Conservation (phyloP, 2,113 vertebrate genomes). For the Antechinus flavipes region DNA sequence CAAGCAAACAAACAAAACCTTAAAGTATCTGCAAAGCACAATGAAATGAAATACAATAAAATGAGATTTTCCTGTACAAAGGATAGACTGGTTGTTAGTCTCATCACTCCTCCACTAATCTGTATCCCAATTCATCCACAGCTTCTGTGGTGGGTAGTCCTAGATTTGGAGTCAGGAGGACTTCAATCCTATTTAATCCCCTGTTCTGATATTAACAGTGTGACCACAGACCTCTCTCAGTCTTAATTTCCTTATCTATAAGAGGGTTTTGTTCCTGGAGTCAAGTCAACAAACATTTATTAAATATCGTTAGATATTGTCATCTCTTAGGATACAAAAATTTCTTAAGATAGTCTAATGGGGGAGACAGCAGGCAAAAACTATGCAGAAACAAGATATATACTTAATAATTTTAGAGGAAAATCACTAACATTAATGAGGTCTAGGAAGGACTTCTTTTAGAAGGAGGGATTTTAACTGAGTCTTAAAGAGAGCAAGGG, state of each 20-base stretch:
- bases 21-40: neutral
- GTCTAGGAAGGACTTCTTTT: neutral
- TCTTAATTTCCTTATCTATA: neutral
- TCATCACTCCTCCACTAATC: neutral
- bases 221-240: neutral
- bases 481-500: too few species aligned
- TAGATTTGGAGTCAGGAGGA: neutral
- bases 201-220: neutral
- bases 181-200: neutral
- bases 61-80: neutral
- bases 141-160: neutral
- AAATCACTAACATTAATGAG: neutral
- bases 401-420: neutral
- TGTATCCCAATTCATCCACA: neutral
- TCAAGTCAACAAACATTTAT: neutral
- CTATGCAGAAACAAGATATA: neutral
- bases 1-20: neutral
- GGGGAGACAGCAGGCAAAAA: neutral
- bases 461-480: neutral
- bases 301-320: neutral
- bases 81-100: neutral
- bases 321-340: neutral
- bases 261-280: neutral
- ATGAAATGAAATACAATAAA: neutral
- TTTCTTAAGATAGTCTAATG: neutral